Conservation (phyloP, 2,797 vertebrate species). For the Amphiprion clarkii region DNA sequence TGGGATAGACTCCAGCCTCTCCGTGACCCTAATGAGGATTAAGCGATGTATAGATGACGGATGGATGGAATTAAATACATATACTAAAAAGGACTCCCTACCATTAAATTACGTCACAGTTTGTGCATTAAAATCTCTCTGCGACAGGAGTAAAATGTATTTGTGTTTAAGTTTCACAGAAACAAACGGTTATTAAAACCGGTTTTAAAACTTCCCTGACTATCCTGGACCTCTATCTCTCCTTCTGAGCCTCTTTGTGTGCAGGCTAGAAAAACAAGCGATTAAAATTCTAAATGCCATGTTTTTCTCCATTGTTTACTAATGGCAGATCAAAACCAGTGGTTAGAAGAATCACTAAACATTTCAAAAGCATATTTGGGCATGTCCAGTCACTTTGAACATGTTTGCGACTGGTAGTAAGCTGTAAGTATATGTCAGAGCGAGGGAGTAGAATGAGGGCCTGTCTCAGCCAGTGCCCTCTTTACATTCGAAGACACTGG, state of each 20-base stretch:
- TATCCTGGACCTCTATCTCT: background rate
- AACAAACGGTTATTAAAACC: background rate
- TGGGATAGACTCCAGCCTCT: too few relatives aligned
- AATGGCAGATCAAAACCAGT: constrained; percentile 54
- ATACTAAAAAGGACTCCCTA: background rate
- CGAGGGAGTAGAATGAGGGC: constrained; percentile 16
- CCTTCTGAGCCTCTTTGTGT: constrained; percentile 13
- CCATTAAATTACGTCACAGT: background rate
- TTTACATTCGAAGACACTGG: constrained; percentile 25
- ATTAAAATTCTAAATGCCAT: constrained; percentile 24
- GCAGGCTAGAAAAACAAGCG: constrained; percentile 31
- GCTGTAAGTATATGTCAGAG: constrained; percentile 53
- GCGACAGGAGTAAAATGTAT: background rate
- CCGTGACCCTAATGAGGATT: too few relatives aligned
- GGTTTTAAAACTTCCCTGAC: background rate
- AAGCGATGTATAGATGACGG: too few relatives aligned
- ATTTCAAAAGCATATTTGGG: constrained; percentile 66
- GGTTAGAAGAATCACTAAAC: constrained; percentile 52
- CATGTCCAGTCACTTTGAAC: constrained; percentile 68
- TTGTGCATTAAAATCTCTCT: background rate
- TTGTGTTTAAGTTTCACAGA: background rate
- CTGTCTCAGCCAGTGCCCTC: constrained; percentile 27
- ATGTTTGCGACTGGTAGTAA: constrained; percentile 45
- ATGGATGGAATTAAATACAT: too few relatives aligned
- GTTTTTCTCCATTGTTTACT: constrained; percentile 54